Evolutionary conservation across 2,113 vertebrate genomes (phyloP), one percentile per base, ranked within the genome.

Genomic region (Phaethornis superciliosus): DNA sequence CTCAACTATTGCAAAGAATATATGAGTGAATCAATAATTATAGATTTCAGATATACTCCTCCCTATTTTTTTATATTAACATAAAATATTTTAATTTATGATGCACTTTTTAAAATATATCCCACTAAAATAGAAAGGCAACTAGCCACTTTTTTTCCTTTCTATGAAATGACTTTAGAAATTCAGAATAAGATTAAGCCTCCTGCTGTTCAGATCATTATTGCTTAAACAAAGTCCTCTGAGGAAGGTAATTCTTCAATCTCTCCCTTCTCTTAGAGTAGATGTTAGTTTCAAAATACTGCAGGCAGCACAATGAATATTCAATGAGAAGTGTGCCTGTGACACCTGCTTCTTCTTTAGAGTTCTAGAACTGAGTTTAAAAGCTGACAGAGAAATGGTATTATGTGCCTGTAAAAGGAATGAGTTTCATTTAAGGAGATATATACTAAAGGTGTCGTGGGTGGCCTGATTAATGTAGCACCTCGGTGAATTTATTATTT

Each of bases 401-500:
- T 93, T 92, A 93, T 94, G 42, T 59, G 67, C 51, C 83, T 84
- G 83, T 95, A 95, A 96, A 96, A 93, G 93, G 91, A 91, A 70
- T 94, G 75, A 91, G 85, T 94, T 96, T 92, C 78, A 58, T 92
- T 96, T 96, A 94, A 96, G 74, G 59, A 96, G 85, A 79, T 90
- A 93, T 90, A 91, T 80, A 89, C 93, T 94, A 94, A 94, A 89
- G 46, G 71, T 97, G 93, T 89, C 58, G 2, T 71, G 72, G 83
- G 74, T 79, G 35, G 26, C 46, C 84, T 93, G 93, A 95, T 96
- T 93, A 93, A 97, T 96, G 47, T 56, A 94, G 26, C 82, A 87
- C 71, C 80, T 94, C 56, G 26, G 67, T 75, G 77, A 91, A 97
- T 97, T 97, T 95, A 96, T 95, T 67, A 78, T 90, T 96, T 95